Base-by-base conservation (phyloP, 2,113 vertebrate species). In the Herpetotheres cachinnans region DNA sequence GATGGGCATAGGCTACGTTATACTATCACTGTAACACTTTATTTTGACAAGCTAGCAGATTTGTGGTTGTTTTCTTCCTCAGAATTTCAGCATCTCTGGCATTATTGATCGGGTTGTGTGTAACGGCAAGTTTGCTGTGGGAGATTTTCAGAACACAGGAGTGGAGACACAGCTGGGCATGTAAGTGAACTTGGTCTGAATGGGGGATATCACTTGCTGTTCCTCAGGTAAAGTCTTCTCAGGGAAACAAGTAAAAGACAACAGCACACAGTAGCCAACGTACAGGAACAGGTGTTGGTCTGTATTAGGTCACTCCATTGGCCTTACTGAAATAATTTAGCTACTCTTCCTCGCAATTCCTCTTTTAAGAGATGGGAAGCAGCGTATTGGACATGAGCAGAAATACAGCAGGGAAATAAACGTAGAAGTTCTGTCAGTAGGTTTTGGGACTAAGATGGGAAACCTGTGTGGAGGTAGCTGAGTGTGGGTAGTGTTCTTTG, bases 1-100 rank as follows among this genome's bases (percentile, higher is more conserved):
- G 73, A 71, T 62, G 92, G 73, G 90, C 46, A 69, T 5, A 82
- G 89, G 62, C 90, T 84, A 24, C 7, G 15, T 94, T 95, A 26
- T 13, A 7, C 61, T 87, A 52, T 76, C 90, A 30, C 44, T 62
- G 70, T 54, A 94, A 72, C 78, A n/a, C 65, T 94, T 87, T 29
- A 65, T 91, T 94, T 85, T 96, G 92, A 91, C 81, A 93, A 80
- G 61, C 42, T 59, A 59, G 34, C 44, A 79, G 73, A 90, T 95
- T 65, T 91, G 73, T 74, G 66, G 56, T 47, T 79, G 73, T 69
- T 91, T 82, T 58, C 49, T 87, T 42, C 20, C 40, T 61, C 19
- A 17, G 61, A 46, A 32, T 84, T 91, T 94, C 0, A 42, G 42
- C 42, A 42, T 42, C 42, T 62, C 50, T 79, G 83, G 24, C 10